These are phyloP conservation scores for Lumbricus terrestris DNA, from an alignment of 2,888 invertebrate genomes.

Conservation along the genomic window DNA sequence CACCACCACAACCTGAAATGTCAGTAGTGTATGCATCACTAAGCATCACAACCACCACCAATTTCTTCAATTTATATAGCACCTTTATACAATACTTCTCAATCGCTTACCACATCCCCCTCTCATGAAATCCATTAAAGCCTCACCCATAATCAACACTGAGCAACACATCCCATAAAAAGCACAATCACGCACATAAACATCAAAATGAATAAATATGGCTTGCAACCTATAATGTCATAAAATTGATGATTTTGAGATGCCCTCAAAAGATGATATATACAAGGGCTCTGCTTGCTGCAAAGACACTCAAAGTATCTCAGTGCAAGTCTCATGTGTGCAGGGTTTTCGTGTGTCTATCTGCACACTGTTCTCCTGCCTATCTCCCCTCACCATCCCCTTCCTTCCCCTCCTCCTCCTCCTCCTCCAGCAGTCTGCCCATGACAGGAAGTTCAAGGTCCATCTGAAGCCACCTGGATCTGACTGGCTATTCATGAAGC, in stretches of 20 bases:
- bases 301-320: not conserved
- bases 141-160: not conserved
- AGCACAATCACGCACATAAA: not conserved
- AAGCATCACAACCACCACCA: not conserved
- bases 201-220: not conserved
- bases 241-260: not conserved
- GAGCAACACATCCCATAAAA: not conserved
- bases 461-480: not conserved
- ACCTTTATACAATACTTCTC: not conserved
- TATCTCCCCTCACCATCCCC: no score
- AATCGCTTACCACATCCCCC: not conserved
- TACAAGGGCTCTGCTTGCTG: no score
- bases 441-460: not conserved
- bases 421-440: not conserved
- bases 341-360: not conserved
- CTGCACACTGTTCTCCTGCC: not conserved
- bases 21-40: no score
- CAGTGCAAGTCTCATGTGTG: not conserved
- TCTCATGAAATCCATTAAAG: not conserved
- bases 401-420: not conserved
- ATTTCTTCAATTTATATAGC: not conserved
- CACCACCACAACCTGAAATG: not conserved
- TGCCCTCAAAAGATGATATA: not conserved
- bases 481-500: not conserved
- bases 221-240: not conserved